Conservation (phyloP, 2,113 vertebrate species). For the Chlamydotis undulata region DNA sequence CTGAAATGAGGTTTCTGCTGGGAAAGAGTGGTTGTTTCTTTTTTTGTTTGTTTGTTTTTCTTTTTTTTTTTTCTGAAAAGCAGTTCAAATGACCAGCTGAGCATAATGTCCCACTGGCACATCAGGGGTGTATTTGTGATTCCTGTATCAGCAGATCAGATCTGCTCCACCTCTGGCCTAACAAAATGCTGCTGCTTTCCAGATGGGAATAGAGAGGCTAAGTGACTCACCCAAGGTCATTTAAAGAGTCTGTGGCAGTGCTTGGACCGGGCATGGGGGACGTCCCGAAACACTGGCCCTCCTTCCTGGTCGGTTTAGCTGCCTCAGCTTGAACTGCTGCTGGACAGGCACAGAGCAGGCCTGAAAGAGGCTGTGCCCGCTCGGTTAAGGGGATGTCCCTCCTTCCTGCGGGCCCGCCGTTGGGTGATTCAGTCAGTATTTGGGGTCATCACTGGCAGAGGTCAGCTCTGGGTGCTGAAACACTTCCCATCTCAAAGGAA, state of each 20-base stretch:
- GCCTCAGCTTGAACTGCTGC: background rate
- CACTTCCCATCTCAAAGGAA: background rate
- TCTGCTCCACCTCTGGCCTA: background rate
- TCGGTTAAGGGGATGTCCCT: background rate
- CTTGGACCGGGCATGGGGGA: background rate
- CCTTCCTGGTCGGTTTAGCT: background rate
- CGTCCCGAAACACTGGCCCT: background rate
- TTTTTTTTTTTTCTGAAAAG: background rate
- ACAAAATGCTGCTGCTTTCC: background rate
- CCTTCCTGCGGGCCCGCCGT: background rate
- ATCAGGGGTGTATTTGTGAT: background rate
- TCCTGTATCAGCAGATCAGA: background rate
- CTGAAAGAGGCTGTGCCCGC: background rate
- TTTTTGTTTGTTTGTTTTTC: background rate
- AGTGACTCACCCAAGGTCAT: background rate
- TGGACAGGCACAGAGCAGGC: background rate
- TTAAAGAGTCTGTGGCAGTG: background rate
- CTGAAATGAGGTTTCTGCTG: background rate
- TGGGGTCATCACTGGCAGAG: background rate
- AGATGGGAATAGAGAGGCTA: background rate
- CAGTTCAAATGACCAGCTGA: background rate
- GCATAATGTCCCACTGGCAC: background rate
- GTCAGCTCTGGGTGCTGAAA: background rate
- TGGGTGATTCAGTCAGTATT: background rate
- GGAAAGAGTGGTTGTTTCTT: background rate